A percentile compares a stretch with the other conserved stretches of the same genome.
Conservation (phyloP, 2,113 vertebrate genomes). For the Saguinus imperator region DNA sequence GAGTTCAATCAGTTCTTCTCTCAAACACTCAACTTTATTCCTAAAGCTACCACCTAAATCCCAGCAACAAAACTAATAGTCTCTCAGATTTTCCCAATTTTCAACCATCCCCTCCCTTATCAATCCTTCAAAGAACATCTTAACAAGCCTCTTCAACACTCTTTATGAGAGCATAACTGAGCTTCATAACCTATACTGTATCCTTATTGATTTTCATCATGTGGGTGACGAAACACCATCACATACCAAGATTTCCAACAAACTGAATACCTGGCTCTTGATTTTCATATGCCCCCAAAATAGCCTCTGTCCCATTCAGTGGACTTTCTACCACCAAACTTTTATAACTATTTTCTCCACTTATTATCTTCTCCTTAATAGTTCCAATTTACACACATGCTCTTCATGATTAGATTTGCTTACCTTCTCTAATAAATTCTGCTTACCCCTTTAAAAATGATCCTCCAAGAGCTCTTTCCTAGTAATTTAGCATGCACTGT, state of each 20-base stretch:
- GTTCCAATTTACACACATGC: neutral
- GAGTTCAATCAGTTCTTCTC: neutral
- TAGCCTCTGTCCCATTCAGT: neutral
- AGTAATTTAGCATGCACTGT: neutral
- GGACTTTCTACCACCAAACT: neutral
- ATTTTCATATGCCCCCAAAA: slow-evolving; percentile 3
- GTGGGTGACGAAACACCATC: neutral
- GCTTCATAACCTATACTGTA: neutral
- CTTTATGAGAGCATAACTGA: neutral
- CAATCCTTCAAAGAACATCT: neutral
- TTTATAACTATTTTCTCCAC: neutral
- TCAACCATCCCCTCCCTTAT: neutral
- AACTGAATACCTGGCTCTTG: neutral
- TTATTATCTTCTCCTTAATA: neutral
- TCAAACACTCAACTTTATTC: neutral
- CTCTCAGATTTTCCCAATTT: neutral
- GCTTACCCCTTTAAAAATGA: neutral
- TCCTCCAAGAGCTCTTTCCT: neutral
- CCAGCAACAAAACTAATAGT: neutral
- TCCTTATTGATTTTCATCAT: neutral
- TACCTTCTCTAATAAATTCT: neutral
- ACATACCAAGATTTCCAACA: slow-evolving; percentile 10
- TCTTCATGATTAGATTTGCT: neutral
- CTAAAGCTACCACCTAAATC: neutral
- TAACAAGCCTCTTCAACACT: neutral